Percentiles rank a stretch among this genome's conserved stretches.
Conservation (phyloP, 2,888 invertebrate genomes). For the Chaetoderma sp. region DNA sequence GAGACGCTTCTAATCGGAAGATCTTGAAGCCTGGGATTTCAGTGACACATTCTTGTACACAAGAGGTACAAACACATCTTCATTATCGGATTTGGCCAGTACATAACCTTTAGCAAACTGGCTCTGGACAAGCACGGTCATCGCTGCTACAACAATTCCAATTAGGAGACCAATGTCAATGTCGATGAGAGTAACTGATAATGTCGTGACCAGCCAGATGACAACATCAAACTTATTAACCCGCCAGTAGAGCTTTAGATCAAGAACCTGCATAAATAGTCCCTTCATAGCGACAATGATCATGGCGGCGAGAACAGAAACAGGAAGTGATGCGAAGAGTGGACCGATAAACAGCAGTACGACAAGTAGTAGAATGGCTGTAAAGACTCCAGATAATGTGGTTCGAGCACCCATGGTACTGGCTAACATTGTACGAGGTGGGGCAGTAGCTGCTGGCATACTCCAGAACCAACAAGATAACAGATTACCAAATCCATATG, state of each 20-base stretch:
- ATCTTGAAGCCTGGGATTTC: conserved; percentile 56
- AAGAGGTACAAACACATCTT: conserved; percentile 42
- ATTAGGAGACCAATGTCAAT: conserved; percentile 63
- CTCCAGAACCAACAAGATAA: conserved; percentile 68
- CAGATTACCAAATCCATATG: conserved; percentile 68
- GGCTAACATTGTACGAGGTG: conserved; percentile 63
- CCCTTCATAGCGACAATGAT: conserved; percentile 70
- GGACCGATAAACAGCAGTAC: conserved; percentile 62
- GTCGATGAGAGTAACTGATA: conserved; percentile 59
- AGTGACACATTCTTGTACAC: conserved; percentile 47
- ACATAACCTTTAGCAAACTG: conserved; percentile 58
- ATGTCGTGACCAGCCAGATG: conserved; percentile 61
- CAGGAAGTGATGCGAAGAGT: conserved; percentile 61
- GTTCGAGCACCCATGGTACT: conserved; percentile 63
- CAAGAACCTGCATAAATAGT: conserved; percentile 76
- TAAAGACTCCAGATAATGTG: conserved; percentile 55
- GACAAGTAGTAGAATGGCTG: conserved; percentile 56
- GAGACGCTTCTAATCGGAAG: conserved; percentile 61
- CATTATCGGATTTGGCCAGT: conserved; percentile 50
- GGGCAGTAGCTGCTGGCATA: conserved; percentile 69
- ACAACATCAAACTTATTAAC: conserved; percentile 83
- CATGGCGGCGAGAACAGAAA: conserved; percentile 68
- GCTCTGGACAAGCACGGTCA: conserved; percentile 61
- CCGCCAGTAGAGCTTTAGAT: conserved; percentile 80
- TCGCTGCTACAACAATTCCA: conserved; percentile 57